Base-by-base conservation (phyloP, 2,797 vertebrate genomes). In the Tapirus indicus region DNA sequence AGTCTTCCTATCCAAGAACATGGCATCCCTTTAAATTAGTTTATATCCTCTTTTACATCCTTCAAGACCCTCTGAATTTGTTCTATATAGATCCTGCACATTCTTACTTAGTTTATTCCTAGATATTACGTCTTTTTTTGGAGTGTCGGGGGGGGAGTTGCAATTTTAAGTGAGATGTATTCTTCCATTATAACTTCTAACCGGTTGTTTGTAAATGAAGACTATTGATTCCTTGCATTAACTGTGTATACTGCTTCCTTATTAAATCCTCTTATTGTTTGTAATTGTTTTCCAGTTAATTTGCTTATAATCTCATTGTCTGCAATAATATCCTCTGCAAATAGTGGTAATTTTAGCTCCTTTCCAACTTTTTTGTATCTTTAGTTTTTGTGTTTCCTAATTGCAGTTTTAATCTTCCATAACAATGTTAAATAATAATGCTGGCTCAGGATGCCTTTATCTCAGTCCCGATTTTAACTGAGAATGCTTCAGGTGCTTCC, bases 241-340 rank as follows among this genome's bases (percentile, higher is more conserved):
- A 68, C 83, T 47, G 10, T 54, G n/a, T 56, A 32, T 27, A 58
- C 9, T 69, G 29, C 5, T 58, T 88, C 35, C 44, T 97, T 74
- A 80, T 85, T 75, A 80, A 79, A 80, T 88, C 79, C 3, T 84
- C 18, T 64, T 66, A 58, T 78, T 84, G 16, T 80, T 72, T 91
- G 23, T 80, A 85, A 94, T 95, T 91, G n/a, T 35, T 95, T 77
- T 96, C 41, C 54, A 79, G 52, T 72, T 95, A 83, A 93, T 93
- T 95, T 91, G 35, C 41, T 72, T 88, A 47, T 58, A 62, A 87
- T 83, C 52, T 94, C 44, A 71, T 69, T 71, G 23, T 79, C 86
- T 69, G 23, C 56, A 77, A 58, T 85, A 86, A 29, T 82, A 69
- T 18, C 10, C 18, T 96, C 35, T 87, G 18, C 3, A 78, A 89